Conservation (phyloP, 2,888 invertebrate genomes). For the Neelides folsomi region DNA sequence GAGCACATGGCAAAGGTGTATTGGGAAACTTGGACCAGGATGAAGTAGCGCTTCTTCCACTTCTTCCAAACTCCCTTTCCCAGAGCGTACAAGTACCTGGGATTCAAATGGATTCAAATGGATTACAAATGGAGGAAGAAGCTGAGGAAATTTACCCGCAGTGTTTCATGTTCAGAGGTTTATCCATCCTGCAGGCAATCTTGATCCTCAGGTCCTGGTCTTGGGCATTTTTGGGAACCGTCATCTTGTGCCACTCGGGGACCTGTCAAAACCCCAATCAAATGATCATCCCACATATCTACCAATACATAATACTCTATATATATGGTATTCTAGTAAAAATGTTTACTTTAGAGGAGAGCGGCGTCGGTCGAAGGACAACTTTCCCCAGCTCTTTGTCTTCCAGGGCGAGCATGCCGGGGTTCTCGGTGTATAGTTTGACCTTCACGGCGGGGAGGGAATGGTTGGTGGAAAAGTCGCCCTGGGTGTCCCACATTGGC, state of each 20-base stretch:
- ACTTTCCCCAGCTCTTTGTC: constrained; percentile 97
- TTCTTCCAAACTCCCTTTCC: constrained; percentile 98
- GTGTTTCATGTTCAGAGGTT: constrained; percentile 97
- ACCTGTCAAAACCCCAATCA: constrained; percentile 42
- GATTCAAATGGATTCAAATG: constrained; percentile 6
- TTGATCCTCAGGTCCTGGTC: constrained; percentile 94
- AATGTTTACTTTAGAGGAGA: constrained; percentile 64
- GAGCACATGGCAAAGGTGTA: constrained; percentile 99
- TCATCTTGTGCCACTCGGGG: constrained; percentile 98
- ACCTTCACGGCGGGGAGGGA: constrained; percentile 95
- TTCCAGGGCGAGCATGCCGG: constrained; percentile 92
- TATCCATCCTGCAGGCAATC: constrained; percentile 96
- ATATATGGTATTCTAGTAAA: neutral
- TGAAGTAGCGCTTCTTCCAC: constrained; percentile 97
- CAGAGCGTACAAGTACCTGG: constrained; percentile 72
- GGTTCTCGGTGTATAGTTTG: constrained; percentile 93
- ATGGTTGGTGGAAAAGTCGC: constrained; percentile 96
- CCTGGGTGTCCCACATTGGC: constrained; percentile 99
- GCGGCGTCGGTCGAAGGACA: constrained; percentile 68
- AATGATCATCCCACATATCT: neutral
- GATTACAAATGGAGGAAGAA: neutral
- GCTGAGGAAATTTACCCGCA: constrained; percentile 56
- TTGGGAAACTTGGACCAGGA: constrained; percentile 96
- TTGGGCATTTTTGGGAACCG: constrained; percentile 80
- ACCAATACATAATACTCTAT: neutral